A percentile compares a stretch with the other conserved stretches of the same genome.
These are phyloP conservation scores for Drosophila navojoa DNA, from an alignment of 1,140 invertebrate genomes.

Conservation along the genomic window DNA sequence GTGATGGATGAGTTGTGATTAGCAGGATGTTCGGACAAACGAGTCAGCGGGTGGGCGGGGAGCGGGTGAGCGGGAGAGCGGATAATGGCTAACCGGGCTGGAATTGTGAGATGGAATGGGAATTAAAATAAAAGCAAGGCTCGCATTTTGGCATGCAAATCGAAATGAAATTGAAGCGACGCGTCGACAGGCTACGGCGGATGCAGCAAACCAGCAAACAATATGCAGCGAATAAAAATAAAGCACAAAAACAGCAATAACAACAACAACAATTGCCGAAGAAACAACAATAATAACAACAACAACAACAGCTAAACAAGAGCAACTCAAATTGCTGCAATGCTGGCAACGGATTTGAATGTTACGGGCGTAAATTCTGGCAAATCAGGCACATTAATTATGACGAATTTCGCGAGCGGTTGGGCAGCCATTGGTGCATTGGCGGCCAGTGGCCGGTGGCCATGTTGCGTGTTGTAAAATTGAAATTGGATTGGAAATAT, in stretches of 20 bases:
- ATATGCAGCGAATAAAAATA: slow-evolving; percentile 16
- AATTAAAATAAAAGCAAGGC: slow-evolving; percentile 65
- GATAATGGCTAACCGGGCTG: slow-evolving; percentile 4
- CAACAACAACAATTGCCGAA: background rate
- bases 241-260: background rate
- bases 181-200: background rate
- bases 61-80: background rate
- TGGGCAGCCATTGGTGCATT: background rate
- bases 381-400: slow-evolving; percentile 80
- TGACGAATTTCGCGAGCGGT: slow-evolving; percentile 55
- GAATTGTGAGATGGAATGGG: slow-evolving; percentile 39
- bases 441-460: slow-evolving; percentile 36
- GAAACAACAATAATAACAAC: slow-evolving; percentile 10
- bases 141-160: slow-evolving; percentile 47
- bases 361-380: slow-evolving; percentile 35
- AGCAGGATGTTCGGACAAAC: background rate
- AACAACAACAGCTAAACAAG: slow-evolving; percentile 27
- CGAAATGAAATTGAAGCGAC: slow-evolving; percentile 61
- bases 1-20: slow-evolving; percentile 46
- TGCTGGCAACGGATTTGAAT: slow-evolving; percentile 19
- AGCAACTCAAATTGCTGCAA: slow-evolving; percentile 36
- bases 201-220: slow-evolving; percentile 28
- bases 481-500: slow-evolving; percentile 78
- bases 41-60: background rate
- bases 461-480: slow-evolving; percentile 65